Conservation (phyloP, 64 coral and sea anemone genomes). For the Pachyseris speciosa region DNA sequence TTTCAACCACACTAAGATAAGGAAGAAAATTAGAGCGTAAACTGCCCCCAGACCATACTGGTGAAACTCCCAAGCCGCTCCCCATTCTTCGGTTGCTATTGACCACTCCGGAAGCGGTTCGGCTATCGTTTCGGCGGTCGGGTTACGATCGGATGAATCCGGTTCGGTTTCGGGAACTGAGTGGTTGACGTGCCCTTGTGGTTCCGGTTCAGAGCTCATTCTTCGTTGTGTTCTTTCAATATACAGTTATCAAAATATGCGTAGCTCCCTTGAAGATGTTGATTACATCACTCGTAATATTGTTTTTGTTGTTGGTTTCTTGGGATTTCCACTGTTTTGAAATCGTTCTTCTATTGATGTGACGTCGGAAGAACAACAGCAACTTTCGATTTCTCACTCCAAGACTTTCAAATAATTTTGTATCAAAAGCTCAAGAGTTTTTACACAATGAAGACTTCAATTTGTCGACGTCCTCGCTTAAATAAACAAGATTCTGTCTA, state of each 20-base stretch:
- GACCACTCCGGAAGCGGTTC: conserved; percentile 76
- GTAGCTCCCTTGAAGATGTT: background rate
- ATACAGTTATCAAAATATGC: background rate
- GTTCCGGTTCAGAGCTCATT: conserved; percentile 1
- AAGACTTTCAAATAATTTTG: too few relatives aligned
- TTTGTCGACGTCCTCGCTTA: too few relatives aligned
- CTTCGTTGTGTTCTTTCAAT: background rate
- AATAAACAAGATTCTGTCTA: too few relatives aligned
- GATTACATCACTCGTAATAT: background rate
- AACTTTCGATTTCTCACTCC: too few relatives aligned
- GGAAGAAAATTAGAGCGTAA: conserved; percentile 10
- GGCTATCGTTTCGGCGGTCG: conserved; percentile 1
- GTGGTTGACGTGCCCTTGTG: background rate
- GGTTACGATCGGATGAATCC: background rate
- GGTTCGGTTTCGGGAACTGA: conserved; percentile 16
- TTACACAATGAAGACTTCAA: too few relatives aligned
- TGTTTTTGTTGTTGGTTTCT: background rate
- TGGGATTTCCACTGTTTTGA: too few relatives aligned
- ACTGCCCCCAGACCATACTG: conserved; percentile 66
- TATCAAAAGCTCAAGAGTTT: too few relatives aligned
- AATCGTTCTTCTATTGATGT: too few relatives aligned
- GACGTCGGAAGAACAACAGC: too few relatives aligned
- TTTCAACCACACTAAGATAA: background rate
- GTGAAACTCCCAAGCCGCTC: conserved; percentile 60
- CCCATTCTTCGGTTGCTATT: conserved; percentile 53